A percentile compares a stretch with the other conserved stretches of the same genome.
Evolutionary conservation across 1,140 invertebrate genomes (phyloP).

Genomic region (Ceratoteleas bidentatus): DNA sequence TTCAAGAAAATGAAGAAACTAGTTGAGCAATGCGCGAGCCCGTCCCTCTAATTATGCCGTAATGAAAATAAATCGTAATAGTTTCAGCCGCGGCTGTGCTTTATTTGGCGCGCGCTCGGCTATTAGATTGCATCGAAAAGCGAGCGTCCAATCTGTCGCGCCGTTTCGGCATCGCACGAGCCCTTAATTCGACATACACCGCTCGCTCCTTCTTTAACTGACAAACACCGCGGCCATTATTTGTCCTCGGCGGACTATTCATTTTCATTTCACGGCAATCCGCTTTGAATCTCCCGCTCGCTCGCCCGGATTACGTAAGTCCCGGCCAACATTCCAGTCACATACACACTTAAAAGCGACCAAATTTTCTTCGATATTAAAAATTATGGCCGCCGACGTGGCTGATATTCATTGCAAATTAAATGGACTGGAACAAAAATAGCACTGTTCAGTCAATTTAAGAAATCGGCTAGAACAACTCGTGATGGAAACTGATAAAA

Average conservation of each 20-base stretch:
- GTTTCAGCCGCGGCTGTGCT: conserved; percentile 70
- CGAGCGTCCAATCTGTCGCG: conserved; percentile 68
- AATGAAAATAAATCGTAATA: conserved; percentile 80
- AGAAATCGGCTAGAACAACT: no score
- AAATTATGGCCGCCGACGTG: conserved; percentile 35
- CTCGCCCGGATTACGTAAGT: conserved; percentile 38
- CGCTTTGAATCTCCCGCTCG: conserved; percentile 71
- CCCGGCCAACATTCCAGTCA: conserved; percentile 54
- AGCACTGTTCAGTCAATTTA: no score
- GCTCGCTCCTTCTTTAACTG: conserved; percentile 32
- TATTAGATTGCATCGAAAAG: conserved; percentile 35
- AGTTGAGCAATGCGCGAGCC: conserved; percentile 1
- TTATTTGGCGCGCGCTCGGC: conserved; percentile 40
- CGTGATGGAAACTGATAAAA: no score
- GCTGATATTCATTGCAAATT: conserved; percentile 44
- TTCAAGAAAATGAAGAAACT: conserved; percentile 29
- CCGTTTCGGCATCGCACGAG: conserved; percentile 67
- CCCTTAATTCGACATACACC: conserved; percentile 49
- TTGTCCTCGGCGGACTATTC: conserved; percentile 68
- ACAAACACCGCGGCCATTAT: conserved; percentile 44
- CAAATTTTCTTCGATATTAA: conserved; percentile 53
- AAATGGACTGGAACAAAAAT: neutral
- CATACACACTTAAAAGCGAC: conserved; percentile 44
- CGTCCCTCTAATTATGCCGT: conserved; percentile 61
- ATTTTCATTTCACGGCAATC: conserved; percentile 75